Evolutionary conservation across 2,888 invertebrate genomes (phyloP).

Genomic region (Noctua janthe): DNA sequence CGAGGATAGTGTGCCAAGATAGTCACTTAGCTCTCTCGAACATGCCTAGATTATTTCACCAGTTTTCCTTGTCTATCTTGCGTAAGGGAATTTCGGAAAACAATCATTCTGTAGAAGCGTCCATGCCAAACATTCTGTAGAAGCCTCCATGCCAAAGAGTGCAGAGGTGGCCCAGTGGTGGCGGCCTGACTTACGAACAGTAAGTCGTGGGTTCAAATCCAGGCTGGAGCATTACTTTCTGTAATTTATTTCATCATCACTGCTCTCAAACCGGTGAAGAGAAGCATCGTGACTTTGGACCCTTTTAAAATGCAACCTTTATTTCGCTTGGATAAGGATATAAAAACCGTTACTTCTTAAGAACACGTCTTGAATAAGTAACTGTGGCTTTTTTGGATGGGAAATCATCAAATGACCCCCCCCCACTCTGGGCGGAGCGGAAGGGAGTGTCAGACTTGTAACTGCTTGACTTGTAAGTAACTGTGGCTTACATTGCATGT

Average conservation of each 20-base stretch:
- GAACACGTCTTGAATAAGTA: background rate
- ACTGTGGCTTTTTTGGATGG: background rate
- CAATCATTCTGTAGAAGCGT: background rate
- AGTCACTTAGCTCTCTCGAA: slow-evolving; percentile 2
- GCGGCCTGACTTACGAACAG: no score
- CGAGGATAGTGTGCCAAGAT: slow-evolving; percentile 5
- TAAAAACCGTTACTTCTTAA: background rate
- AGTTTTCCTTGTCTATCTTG: background rate
- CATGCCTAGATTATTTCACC: background rate
- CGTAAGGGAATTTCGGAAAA: background rate
- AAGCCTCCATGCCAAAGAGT: no score
- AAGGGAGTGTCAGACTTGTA: no score
- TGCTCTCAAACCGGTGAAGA: no score
- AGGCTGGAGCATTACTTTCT: no score
- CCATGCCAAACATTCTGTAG: no score
- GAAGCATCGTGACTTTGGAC: background rate
- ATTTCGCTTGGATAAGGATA: background rate
- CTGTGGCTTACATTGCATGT: background rate
- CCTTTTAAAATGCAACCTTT: background rate
- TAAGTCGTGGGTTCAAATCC: no score
- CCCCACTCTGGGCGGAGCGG: no score
- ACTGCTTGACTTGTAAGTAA: no score
- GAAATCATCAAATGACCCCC: no score
- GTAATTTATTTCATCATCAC: no score
- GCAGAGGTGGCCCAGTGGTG: no score